phyloP scores from a whole-genome alignment of 2,797 vertebrate species.

The Scarus forsteni region DNA sequence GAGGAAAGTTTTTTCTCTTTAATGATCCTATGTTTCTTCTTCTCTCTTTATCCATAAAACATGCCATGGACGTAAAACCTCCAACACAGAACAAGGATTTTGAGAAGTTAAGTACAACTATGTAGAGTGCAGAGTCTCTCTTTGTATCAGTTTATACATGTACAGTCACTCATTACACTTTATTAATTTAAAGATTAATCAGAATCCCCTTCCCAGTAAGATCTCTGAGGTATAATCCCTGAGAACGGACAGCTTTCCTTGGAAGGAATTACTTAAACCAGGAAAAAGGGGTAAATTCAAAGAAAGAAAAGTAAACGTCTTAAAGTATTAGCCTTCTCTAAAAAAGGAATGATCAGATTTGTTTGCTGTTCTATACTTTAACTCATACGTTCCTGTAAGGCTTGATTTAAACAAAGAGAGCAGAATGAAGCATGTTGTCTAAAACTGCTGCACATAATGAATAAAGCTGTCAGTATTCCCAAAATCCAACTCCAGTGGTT shows the following conservation, averaged over 20 bases:
- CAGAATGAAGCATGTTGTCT: too few species aligned
- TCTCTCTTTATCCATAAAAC: constrained; percentile 16
- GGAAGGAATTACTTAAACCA: constrained; percentile 40
- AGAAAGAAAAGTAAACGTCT: too few species aligned
- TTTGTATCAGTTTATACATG: too few species aligned
- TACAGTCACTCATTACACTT: constrained; percentile 30
- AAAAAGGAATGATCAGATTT: too few species aligned
- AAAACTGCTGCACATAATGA: too few species aligned
- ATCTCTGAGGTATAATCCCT: constrained; percentile 23
- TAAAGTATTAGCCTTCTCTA: too few species aligned
- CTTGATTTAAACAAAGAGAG: too few species aligned
- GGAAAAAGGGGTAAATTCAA: constrained; percentile 10
- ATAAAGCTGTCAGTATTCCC: too few species aligned
- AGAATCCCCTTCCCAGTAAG: constrained; percentile 40
- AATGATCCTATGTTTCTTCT: constrained; percentile 21
- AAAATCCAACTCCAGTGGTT: too few species aligned
- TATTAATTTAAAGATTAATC: constrained; percentile 37
- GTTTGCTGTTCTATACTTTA: too few species aligned
- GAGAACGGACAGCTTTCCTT: constrained; percentile 44
- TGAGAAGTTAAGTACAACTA: constrained; percentile 3
- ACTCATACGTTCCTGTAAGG: too few species aligned
- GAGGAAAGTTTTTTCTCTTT: constrained; percentile 17
- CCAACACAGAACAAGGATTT: constrained; percentile 7
- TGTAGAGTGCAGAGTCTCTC: background rate
- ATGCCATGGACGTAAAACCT: constrained; percentile 12